Conservation (phyloP, 2,113 vertebrate genomes). For the Hypanus sabinus region DNA sequence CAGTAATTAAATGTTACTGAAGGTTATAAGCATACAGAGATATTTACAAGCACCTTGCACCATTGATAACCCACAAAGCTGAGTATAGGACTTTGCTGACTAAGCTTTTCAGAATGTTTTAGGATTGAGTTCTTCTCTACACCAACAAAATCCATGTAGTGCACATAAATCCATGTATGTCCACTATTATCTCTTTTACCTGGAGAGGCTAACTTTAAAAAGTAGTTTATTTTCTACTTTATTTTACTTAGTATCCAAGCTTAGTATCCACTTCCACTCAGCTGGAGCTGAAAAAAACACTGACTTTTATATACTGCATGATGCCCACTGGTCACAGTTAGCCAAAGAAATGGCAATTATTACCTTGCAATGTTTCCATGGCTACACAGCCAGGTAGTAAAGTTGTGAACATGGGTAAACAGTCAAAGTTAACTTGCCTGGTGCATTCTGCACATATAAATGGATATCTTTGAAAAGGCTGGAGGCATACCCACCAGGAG, state of each 20-base stretch:
- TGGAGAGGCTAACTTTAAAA: not conserved
- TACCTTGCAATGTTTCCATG: not conserved
- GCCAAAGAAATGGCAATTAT: not conserved
- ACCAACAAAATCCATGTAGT: too few species aligned
- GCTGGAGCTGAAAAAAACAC: not conserved
- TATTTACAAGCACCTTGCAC: too few species aligned
- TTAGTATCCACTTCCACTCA: not conserved
- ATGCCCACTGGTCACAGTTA: not conserved
- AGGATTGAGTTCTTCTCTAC: too few species aligned
- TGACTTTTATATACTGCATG: not conserved
- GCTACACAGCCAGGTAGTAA: not conserved
- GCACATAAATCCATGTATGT: too few species aligned
- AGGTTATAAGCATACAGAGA: too few species aligned
- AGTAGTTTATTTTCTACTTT: not conserved
- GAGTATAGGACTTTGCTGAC: too few species aligned
- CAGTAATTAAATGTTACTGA: too few species aligned
- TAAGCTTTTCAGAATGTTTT: too few species aligned
- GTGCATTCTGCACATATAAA: not conserved
- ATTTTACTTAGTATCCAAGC: not conserved
- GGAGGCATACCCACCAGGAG: not conserved
- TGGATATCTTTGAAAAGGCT: not conserved
- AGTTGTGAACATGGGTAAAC: not conserved
- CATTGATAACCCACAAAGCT: too few species aligned
- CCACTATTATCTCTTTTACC: not conserved
- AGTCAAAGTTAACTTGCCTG: constrained; percentile 15